Evolutionary conservation across 2,113 vertebrate genomes (phyloP), one percentile per base, ranked within the genome.

Genomic region (Tinamus guttatus): DNA sequence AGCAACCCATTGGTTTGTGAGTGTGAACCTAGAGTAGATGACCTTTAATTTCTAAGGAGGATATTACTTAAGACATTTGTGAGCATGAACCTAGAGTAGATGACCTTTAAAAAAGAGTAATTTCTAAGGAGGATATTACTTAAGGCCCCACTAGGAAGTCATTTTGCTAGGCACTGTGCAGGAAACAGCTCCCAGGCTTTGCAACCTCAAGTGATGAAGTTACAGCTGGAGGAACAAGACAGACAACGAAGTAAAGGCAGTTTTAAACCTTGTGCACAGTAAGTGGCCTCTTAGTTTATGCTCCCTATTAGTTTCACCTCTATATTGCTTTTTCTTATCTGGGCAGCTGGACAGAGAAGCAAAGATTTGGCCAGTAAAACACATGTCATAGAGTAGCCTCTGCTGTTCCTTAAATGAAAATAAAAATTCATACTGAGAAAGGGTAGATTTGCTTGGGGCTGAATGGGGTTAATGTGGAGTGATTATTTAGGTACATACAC

Each of bases 271-370:
- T 43, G 3, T 58, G 30, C 54, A 73, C 60, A 60, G 4, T 9
- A 64, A 75, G 22, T 43, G 8, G 21, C 34, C 30, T 81, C 41
- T 76, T 51, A 52, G 49, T 71, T 64, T 79, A 64, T 82, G 21
- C 5, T 16, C 60, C 18, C 34, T 88, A 3, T 43, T 75, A 64
- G 6, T 58, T 90, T 94, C 21, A 86, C 85, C 30, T 92, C 49
- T 89, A 16, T 47, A 40, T 88, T 92, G 62, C 51, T 84, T 81
- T 90, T 87, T 73, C 81, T 89, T 94, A 93, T 83, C 65, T 73
- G 49, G n/a, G 63, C 43, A 69, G 65, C 92, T 94, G 83, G 88
- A 82, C 85, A 88, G 81, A 76, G 59, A 69, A 84, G 27, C 60
- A n/a, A 68, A 83, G 56, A 32, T 24, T 32, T 94, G 58, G 65